phyloP scores from a whole-genome alignment of 2,888 invertebrate genomes.

The Heliconius aoede region DNA sequence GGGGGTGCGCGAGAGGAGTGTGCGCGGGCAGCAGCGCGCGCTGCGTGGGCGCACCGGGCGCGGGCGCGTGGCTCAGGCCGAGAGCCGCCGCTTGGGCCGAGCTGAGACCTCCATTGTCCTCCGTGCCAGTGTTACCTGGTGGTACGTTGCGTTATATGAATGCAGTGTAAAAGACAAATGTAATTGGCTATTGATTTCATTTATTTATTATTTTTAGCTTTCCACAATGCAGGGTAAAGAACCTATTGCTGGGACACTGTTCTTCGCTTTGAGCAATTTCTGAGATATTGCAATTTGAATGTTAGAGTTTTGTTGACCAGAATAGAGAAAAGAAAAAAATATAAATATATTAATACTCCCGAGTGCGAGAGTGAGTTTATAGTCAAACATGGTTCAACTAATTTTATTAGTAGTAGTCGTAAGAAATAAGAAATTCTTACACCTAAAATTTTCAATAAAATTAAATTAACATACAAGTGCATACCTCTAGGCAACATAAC shows the following conservation, averaged over 20 bases:
- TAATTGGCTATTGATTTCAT: background rate
- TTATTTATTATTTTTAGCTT: background rate
- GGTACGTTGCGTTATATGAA: constrained; percentile 24
- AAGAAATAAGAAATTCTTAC: too few species aligned
- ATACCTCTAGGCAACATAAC: constrained; percentile 87
- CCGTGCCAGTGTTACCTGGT: constrained; percentile 50
- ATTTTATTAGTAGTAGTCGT: too few species aligned
- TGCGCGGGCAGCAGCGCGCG: constrained; percentile 66
- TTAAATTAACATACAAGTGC: background rate
- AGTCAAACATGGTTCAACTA: too few species aligned
- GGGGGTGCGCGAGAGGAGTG: constrained; percentile 53
- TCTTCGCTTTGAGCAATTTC: too few species aligned
- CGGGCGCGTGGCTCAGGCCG: constrained; percentile 71
- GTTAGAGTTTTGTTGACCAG: too few species aligned
- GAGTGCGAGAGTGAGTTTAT: too few species aligned
- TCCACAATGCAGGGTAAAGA: background rate
- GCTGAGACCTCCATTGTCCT: constrained; percentile 62
- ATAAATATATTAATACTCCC: too few species aligned
- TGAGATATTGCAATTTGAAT: too few species aligned
- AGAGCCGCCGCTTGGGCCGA: constrained; percentile 77
- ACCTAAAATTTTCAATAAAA: too few species aligned
- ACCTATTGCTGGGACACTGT: background rate
- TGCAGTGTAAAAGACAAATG: background rate
- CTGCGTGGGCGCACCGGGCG: constrained; percentile 63
- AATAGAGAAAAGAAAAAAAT: too few species aligned